Evolutionary conservation across 2,888 invertebrate species (phyloP).

Genomic region (Philereme vetulata): DNA sequence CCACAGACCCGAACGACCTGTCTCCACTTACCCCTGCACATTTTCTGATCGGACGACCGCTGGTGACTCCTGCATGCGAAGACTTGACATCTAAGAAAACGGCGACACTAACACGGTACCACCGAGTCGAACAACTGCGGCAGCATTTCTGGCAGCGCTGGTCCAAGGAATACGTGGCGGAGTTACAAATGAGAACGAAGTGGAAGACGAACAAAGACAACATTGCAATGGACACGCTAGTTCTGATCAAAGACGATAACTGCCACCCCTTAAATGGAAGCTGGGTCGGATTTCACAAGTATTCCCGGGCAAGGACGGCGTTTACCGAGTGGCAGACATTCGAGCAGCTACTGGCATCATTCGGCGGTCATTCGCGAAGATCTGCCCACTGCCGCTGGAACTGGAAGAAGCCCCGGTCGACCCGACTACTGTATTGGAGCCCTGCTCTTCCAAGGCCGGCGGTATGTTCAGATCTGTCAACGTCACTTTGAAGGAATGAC

Average conservation of each 20-base stretch:
- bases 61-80: constrained; percentile 14
- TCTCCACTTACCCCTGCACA: constrained; percentile 49
- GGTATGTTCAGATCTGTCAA: neutral
- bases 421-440: too few species aligned
- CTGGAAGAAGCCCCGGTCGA: too few species aligned
- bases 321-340: constrained; percentile 1
- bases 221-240: neutral
- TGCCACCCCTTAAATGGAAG: neutral
- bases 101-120: constrained; percentile 16
- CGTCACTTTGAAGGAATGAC: too few species aligned
- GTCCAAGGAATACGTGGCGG: constrained; percentile 1
- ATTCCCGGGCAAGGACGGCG: neutral
- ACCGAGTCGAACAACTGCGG: constrained; percentile 25
- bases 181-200: neutral
- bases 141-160: constrained; percentile 28
- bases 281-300: neutral
- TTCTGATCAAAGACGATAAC: neutral
- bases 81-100: too few species aligned
- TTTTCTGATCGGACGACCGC: constrained; percentile 41
- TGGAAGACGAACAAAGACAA: neutral
- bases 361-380: neutral
- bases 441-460: too few species aligned
- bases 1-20: constrained; percentile 38
- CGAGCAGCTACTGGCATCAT: neutral
- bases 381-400: neutral